Percentiles rank a stretch among this genome's conserved stretches.
Evolutionary conservation across 2,797 vertebrate genomes (phyloP).

Genomic region (Crax fasciolata): DNA sequence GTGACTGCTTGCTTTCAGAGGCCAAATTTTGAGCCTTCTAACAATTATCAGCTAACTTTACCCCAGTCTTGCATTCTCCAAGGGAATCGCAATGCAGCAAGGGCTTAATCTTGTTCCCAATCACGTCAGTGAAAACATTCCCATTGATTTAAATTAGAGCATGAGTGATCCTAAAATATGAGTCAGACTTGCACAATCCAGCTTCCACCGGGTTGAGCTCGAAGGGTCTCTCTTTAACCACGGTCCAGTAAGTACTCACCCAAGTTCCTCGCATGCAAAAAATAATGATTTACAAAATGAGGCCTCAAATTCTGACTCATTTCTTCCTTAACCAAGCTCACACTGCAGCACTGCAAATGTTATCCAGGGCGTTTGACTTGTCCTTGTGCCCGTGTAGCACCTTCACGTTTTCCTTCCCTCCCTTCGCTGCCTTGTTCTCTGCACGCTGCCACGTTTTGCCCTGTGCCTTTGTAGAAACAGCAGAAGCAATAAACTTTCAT

Average conservation of each 20-base stretch:
- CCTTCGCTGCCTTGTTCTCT: neutral
- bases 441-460: neutral
- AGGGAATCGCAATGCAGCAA: neutral
- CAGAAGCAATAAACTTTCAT: constrained; percentile 48
- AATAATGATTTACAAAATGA: constrained; percentile 10
- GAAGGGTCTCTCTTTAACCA: constrained; percentile 7
- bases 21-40: neutral
- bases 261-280: neutral
- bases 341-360: constrained; percentile 39
- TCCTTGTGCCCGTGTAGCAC: neutral
- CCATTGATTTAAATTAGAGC: constrained; percentile 29
- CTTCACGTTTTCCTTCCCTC: neutral
- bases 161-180: constrained; percentile 18
- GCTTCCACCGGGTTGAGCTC: neutral
- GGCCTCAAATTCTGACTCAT: constrained; percentile 19
- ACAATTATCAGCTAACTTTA: neutral
- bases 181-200: constrained; percentile 22
- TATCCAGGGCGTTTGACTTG: neutral
- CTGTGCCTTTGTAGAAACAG: neutral
- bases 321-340: neutral
- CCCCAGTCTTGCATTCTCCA: neutral
- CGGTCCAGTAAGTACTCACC: neutral
- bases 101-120: neutral
- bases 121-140: neutral
- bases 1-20: neutral